Evolutionary conservation across 2,113 vertebrate genomes (phyloP).

Genomic region (Panurus biarmicus): DNA sequence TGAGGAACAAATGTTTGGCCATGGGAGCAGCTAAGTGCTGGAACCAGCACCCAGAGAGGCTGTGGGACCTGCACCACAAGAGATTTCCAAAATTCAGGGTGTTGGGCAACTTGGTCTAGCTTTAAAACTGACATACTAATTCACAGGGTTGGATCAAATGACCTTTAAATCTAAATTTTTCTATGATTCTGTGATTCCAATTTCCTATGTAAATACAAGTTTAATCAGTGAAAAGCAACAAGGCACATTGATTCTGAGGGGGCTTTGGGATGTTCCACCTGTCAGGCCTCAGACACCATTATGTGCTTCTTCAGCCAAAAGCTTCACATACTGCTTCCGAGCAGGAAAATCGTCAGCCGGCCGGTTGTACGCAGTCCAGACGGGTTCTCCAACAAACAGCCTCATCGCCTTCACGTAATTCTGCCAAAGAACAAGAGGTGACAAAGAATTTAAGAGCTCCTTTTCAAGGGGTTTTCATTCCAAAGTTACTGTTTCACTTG

Average conservation of each 20-base stretch:
- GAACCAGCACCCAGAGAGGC: not conserved
- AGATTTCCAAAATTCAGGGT: not conserved
- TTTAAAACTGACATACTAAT: not conserved
- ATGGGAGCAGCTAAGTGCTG: not conserved
- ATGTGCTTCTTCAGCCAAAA: slow-evolving; percentile 33
- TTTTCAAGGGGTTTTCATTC: not conserved
- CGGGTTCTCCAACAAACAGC: slow-evolving; percentile 87
- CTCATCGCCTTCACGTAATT: slow-evolving; percentile 93
- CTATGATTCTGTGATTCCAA: not conserved
- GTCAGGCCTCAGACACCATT: not conserved
- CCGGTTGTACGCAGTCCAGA: slow-evolving; percentile 89
- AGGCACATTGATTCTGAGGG: not conserved
- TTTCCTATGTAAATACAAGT: not conserved
- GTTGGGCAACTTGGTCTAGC: not conserved
- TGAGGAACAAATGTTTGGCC: not conserved
- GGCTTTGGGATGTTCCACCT: not conserved
- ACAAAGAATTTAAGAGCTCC: not conserved
- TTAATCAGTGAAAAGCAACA: not conserved
- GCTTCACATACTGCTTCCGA: slow-evolving; percentile 73
- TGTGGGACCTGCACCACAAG: not conserved
- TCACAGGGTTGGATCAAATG: not conserved
- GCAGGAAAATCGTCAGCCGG: slow-evolving; percentile 82
- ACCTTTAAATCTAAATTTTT: not conserved
- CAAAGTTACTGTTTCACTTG: not conserved
- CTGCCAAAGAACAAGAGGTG: slow-evolving; percentile 58